Evolutionary conservation across 1,140 invertebrate genomes (phyloP), one percentile per base, ranked within the genome.

Genomic region (Sarcophaga peregrina): DNA sequence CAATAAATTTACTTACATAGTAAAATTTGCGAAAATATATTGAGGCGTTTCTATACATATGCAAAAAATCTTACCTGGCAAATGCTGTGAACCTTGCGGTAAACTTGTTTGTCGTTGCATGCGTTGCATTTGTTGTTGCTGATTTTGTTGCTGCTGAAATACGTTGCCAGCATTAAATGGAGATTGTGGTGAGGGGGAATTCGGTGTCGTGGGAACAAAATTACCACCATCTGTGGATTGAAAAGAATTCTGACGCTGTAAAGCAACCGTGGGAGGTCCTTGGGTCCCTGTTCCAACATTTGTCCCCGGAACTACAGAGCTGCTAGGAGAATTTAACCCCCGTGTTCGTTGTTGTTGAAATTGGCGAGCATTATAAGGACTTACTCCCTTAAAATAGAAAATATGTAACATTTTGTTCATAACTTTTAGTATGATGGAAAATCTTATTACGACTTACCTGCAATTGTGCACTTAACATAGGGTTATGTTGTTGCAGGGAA

Each of bases 401-500:
- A 62, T 45, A 83, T n/a, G 20, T 45, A 46, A 72, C 6, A 82
- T 46, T 72, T 54, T 48, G 74, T 52, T 73, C n/a, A 46, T 74
- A 10, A 72, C 25, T 11, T 62, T 15, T 7, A 15, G 5, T 62
- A 0, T 47, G n/a, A 8, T 15, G 17, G n/a, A 1, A 6, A 47
- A 52, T 82, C 45, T 6, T 45, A 20, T n/a, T 58, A 9, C 10
- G 78, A 86, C 85, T 85, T 91, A 95, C 94, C 86, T 94, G 94
- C 83, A 96, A 91, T 90, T 96, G 95, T 83, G 95, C 94, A 91
- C 94, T 96, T 83, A 96, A 91, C 94, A 96, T 95, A 7, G 96
- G 95, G 91, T 95, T 95, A 89, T 95, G 94, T 90, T 95, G 94
- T 83, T 93, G 93, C 68, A 93, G 83, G 8, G 88, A 87, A 82